Base-by-base conservation (phyloP, 2,888 invertebrate species). In the Drosophila borealis region DNA sequence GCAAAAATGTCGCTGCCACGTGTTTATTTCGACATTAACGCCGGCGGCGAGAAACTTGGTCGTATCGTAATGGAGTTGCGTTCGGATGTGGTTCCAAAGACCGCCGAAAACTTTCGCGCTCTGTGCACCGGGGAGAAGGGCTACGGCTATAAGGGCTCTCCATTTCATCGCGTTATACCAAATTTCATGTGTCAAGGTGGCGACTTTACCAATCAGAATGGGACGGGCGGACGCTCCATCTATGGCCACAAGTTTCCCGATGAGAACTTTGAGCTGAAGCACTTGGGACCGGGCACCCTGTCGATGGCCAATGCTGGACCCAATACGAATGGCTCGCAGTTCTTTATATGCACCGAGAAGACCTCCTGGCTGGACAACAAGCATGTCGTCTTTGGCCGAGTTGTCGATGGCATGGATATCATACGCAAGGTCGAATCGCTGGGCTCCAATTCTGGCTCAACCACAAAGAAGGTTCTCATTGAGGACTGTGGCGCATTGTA, bases 141-240 rank as follows among this genome's bases (percentile, higher is more conserved):
- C 70, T 97, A 96, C 90, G 98, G 98, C 53, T 98, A 96, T 94
- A 97, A 97, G 93, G 96, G 96, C 80, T 97, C 96, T 92, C 96
- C 95, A 80, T 98, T 98, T 95, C 98, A 98, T 93, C 96, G 98
- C 78, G 96, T 98, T 85, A 98, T 98, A 92, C 98, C 98, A 78
- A 97, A 97, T 93, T 98, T 98, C 94, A 98, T 98, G 98, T 96
- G 97, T 93, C 98, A 98, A 94, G 98, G 97, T 54, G 97, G 98
- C 79, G 98, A 98, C 92, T 98, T 98, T 92, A 98, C 98, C 82
- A 96, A 96, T 92, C 96, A 98, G 95, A 97, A 97, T 92, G 98
- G 98, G 93, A 97, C 97, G 86, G 97, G 97, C 68, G 98, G 98
- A 78, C 98, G 98, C 93, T 98, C 98, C 78, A 99, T 99, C 93